Conservation (phyloP, 2,113 vertebrate species). For the Albula glossodonta region DNA sequence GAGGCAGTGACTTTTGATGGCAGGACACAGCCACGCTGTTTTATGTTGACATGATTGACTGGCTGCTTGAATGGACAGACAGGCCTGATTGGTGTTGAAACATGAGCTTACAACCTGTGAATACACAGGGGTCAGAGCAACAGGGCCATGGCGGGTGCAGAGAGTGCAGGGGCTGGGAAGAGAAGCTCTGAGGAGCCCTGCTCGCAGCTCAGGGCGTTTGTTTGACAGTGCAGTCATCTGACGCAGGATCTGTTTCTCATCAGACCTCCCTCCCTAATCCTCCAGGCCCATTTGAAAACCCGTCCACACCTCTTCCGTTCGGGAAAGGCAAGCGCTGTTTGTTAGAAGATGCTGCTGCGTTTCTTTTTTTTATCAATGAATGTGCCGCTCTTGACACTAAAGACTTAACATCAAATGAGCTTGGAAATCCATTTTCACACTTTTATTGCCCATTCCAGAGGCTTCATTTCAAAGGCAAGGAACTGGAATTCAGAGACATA, state of each 20-base stretch:
- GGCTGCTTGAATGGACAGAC: conserved; percentile 14
- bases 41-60: conserved; percentile 28
- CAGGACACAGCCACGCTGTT: neutral
- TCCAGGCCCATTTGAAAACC: conserved; percentile 60
- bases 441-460: conserved; percentile 87
- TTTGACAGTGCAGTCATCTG: conserved; percentile 18
- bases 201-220: neutral
- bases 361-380: conserved; percentile 67
- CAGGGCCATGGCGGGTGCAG: no score
- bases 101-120: conserved; percentile 20
- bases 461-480: conserved; percentile 87
- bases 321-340: conserved; percentile 49
- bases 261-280: conserved; percentile 65
- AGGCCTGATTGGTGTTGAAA: conserved; percentile 30
- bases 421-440: conserved; percentile 93
- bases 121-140: conserved; percentile 29
- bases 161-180: neutral
- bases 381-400: conserved; percentile 82
- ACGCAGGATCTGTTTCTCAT: conserved; percentile 61
- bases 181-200: neutral
- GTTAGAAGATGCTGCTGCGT: conserved; percentile 58
- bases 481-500: conserved; percentile 84
- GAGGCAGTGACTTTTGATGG: neutral
- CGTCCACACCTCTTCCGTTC: conserved; percentile 61
- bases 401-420: conserved; percentile 97